Base-by-base conservation (phyloP, 2,888 invertebrate genomes). In the Argyresthia goedartella region DNA sequence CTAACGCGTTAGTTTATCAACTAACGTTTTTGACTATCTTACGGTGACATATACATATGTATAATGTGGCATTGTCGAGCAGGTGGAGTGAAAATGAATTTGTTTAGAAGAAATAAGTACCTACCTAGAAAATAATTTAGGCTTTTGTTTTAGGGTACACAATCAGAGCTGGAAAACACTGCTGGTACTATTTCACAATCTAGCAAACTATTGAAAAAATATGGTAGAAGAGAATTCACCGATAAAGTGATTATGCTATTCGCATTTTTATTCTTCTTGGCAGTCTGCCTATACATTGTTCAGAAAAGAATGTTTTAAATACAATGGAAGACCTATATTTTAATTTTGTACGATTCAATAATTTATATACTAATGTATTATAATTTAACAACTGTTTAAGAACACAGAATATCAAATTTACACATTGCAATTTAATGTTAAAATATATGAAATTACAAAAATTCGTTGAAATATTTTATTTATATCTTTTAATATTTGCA, bases 181-280 rank as follows among this genome's bases (percentile, higher is more conserved):
- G 94, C 95, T 1, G 93, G 95, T 56, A 92, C 93, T 25, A 96
- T 98, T 61, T 89, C 92, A 33, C 96, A 95, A 68, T 96, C 97
- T 0, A 93, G 95, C 59, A 97, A 96, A 74, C 86, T 99, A 8
- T 81, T 99, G 46, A 95, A 95, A 53, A 99, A 98, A 81, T 98
- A 98, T 71, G 96, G 96, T 3, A 88, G 98, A 52, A 88, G 98
- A 41, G 98, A 99, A 82, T 93, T 96, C 58, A 99, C 98, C 0
- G 98, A 99, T 72, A 98, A 97, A 88, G 90, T 97, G 53, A 88
- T 99, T 8, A 89, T 96, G 69, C 91, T 93, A 61, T 91, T 97
- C 67, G 95, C 96, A 54, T 94, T 97, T 74, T 88, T 91, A 4
- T 95, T 97, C 81, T 97, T 97, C 73, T 81, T 96, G 60, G 95